Base-by-base conservation (phyloP, 2,113 vertebrate genomes). In the Bombycilla garrulus region DNA sequence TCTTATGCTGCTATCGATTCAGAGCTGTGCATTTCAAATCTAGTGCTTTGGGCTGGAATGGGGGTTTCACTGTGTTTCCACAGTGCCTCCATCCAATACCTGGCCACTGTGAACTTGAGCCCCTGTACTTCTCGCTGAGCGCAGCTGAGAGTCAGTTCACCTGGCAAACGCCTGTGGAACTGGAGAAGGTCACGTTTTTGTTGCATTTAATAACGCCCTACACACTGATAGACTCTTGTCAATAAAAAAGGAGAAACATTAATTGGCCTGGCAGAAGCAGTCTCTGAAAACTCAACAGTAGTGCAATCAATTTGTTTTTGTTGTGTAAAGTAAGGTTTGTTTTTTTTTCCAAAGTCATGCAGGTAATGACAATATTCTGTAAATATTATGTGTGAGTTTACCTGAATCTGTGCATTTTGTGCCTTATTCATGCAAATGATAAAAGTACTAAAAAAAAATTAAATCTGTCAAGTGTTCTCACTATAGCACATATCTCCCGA, bases 341-440 rank as follows among this genome's bases (percentile, higher is more conserved):
- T 93, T 98, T 98, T 38, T 98, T 98, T 98, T 98, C 97, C 97
- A 91, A 95, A 98, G 99, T 99, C 98, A 99, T 99, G 99, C 99
- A 98, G 99, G 99, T 98, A 98, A 99, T 99, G 98, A 99, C 98
- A 96, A 97, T 97, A 97, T 98, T 97, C 97, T 99, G 98, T 99
- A 99, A 98, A 99, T 99, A 99, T 97, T 98, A 98, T 98, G 98
- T 98, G 98, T 98, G 98, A 98, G 98, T 99, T 98, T 99, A 99
- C 98, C 98, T 98, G 98, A 98, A 99, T 99, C 98, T 99, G 99
- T 99, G 99, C 98, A 99, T 99, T 98, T 98, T 99, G 99, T 99
- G 99, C 99, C 99, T 99, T 99, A 99, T 98, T 98, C 98, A 99
- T 96, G 97, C 98, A 98, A 98, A 98, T 98, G 96, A 98, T 97